Conservation (phyloP, 1,140 invertebrate species). For the Atopsyche davidsoni region DNA sequence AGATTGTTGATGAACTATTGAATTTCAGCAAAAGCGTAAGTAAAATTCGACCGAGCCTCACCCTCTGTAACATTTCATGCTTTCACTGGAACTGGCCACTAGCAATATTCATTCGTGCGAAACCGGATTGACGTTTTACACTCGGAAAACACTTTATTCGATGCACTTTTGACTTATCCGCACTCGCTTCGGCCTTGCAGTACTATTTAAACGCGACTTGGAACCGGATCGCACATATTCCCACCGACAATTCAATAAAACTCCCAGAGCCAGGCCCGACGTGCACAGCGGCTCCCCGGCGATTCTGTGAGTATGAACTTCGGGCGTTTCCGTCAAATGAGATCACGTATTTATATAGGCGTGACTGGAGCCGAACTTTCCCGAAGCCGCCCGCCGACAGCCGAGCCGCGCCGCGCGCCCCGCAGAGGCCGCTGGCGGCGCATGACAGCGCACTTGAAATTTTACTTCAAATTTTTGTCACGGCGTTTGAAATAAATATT, state of each 20-base stretch:
- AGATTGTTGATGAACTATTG: constrained; percentile 19
- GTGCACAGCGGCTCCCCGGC: constrained; percentile 8
- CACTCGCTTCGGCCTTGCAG: constrained; percentile 7
- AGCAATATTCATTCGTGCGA: constrained; percentile 13
- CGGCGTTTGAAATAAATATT: too few relatives aligned
- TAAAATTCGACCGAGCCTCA: constrained; percentile 16
- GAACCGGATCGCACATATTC: constrained; percentile 17
- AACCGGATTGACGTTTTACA: constrained; percentile 16
- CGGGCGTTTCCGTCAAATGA: constrained; percentile 20
- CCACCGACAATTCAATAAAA: constrained; percentile 20
- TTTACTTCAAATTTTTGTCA: too few relatives aligned
- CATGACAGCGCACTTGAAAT: too few relatives aligned
- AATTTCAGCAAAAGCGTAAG: constrained; percentile 14
- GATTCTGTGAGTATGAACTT: constrained; percentile 21
- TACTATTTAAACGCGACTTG: constrained; percentile 11
- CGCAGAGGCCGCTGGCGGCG: too few relatives aligned
- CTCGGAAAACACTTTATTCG: constrained; percentile 12
- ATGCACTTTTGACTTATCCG: constrained; percentile 11
- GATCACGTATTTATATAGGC: constrained; percentile 23
- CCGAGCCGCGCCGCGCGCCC: too few relatives aligned
- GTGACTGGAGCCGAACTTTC: constrained; percentile 19
- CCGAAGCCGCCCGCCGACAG: constrained; percentile 4
- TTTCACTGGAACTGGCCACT: constrained; percentile 23
- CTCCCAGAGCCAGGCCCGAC: constrained; percentile 17
- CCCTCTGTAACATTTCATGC: constrained; percentile 23